Evolutionary conservation across 1,140 invertebrate species (phyloP).

Genomic region (Lepidurus arcticus): DNA sequence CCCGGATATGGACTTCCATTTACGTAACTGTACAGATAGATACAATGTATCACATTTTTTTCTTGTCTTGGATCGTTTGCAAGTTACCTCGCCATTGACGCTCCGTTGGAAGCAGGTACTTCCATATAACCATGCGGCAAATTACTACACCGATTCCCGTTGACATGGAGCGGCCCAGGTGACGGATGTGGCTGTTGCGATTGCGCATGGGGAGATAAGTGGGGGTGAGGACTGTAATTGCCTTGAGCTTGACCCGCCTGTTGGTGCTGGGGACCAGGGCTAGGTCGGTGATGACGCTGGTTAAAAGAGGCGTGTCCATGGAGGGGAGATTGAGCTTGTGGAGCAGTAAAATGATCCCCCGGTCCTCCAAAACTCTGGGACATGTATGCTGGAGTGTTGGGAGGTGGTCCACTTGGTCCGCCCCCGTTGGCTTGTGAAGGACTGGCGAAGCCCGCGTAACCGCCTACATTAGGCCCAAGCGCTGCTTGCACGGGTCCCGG

Average conservation of each 20-base stretch:
- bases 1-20: conserved; percentile 34
- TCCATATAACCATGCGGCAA: conserved; percentile 1
- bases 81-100: not conserved
- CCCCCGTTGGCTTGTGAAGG: not conserved
- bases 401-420: not conserved
- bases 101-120: conserved; percentile 26
- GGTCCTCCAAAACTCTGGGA: not conserved
- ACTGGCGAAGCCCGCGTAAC: not conserved
- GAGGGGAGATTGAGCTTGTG: not conserved
- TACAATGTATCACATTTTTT: not conserved
- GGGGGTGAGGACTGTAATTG: conserved; percentile 26
- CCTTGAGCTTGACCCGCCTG: not conserved
- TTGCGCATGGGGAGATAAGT: not conserved
- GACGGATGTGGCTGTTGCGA: conserved; percentile 23
- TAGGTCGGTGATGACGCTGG: conserved; percentile 19
- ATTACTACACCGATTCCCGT: conserved; percentile 25
- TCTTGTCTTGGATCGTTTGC: not conserved
- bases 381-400: not conserved
- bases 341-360: conserved; percentile 13
- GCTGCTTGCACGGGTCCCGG: not conserved
- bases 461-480: not conserved
- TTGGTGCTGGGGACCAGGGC: conserved; percentile 23
- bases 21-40: not conserved
- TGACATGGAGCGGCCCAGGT: conserved; percentile 23
- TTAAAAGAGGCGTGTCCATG: not conserved